These are phyloP conservation scores for Philotrypesis tridentata DNA, from an alignment of 1,140 invertebrate species.

Conservation along the genomic window DNA sequence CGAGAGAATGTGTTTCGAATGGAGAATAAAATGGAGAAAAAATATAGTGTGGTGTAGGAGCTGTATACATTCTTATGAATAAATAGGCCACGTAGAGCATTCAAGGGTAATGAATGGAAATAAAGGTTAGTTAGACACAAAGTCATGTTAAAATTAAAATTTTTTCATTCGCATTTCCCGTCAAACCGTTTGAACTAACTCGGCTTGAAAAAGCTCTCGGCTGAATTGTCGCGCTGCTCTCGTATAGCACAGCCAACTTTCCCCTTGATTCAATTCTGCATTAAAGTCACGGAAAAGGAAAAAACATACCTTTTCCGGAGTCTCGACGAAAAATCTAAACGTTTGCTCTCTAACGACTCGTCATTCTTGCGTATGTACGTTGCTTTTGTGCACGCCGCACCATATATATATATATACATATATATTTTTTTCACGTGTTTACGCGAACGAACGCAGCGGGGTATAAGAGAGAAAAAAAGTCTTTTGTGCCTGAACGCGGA, in stretches of 20 bases:
- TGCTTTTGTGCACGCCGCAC: neutral
- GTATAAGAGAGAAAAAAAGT: neutral
- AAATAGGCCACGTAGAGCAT: too few species aligned
- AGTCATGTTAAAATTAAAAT: too few species aligned
- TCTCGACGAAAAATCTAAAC: neutral
- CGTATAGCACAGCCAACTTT: neutral
- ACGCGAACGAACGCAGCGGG: neutral
- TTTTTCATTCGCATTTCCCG: neutral
- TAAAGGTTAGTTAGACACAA: too few species aligned
- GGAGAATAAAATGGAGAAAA: too few species aligned
- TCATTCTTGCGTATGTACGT: neutral
- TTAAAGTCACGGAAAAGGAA: constrained; percentile 3
- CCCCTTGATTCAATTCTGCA: neutral
- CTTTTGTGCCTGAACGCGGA: neutral
- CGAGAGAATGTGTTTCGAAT: too few species aligned
- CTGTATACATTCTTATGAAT: too few species aligned
- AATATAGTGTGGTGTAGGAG: too few species aligned
- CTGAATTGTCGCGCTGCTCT: neutral
- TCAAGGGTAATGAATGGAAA: too few species aligned
- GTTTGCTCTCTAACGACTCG: constrained; percentile 10
- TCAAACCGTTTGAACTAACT: neutral
- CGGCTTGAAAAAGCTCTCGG: neutral
- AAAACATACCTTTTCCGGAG: neutral
- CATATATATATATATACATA: neutral
- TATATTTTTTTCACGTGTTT: neutral